These are phyloP conservation scores for Parnassius smintheus DNA, from an alignment of 2,888 invertebrate species.

Conservation along the genomic window DNA sequence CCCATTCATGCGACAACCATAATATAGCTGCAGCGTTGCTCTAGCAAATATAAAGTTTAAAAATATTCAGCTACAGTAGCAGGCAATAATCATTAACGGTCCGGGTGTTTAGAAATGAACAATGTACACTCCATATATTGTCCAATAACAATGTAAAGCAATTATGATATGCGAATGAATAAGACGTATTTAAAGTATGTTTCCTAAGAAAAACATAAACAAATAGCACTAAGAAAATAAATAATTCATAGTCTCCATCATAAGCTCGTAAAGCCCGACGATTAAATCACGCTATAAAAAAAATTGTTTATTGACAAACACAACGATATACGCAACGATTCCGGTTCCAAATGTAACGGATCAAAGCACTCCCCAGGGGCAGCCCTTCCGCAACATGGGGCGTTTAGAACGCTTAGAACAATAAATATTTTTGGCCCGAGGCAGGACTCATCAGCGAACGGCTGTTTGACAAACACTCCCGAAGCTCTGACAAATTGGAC, in stretches of 20 bases:
- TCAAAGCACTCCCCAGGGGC: conserved; percentile 27
- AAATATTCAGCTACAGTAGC: too few species aligned
- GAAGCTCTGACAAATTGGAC: conserved; percentile 50
- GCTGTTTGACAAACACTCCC: conserved; percentile 54
- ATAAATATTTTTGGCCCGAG: conserved; percentile 41
- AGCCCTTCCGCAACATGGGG: conserved; percentile 35
- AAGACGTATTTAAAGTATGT: background rate
- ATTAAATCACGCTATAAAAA: conserved; percentile 22
- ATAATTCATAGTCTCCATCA: conserved; percentile 2
- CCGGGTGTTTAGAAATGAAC: too few species aligned
- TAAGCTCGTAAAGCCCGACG: background rate
- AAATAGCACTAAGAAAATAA: background rate
- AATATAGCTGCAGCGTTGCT: too few species aligned
- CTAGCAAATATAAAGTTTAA: too few species aligned
- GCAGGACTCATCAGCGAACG: conserved; percentile 38
- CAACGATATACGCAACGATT: conserved; percentile 31
- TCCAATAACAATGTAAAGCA: too few species aligned
- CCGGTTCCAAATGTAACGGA: conserved; percentile 37
- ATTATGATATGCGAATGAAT: too few species aligned
- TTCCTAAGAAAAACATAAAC: background rate
- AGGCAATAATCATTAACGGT: too few species aligned
- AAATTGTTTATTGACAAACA: conserved; percentile 29
- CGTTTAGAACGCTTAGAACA: conserved; percentile 41
- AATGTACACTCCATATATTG: too few species aligned
- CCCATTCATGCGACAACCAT: too few species aligned